Evolutionary conservation across 92 coral and sea anemone species (phyloP).

Genomic region (Bergia sp.): DNA sequence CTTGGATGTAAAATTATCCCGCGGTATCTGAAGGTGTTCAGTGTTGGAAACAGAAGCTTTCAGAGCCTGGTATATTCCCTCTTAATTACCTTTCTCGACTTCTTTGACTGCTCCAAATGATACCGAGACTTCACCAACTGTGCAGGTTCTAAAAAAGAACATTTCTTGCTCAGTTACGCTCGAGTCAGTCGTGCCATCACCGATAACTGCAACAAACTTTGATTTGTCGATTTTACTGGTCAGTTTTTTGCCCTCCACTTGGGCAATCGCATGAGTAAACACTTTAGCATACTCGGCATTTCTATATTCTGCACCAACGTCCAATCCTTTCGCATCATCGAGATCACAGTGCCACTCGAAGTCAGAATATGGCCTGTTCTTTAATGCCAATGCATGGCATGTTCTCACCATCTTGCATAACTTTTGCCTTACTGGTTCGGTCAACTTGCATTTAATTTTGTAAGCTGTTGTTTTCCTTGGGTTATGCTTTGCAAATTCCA

Average conservation of each 20-base stretch:
- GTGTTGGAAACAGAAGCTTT: slow-evolving; percentile 13
- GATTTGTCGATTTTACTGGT: neutral
- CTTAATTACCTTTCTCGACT: slow-evolving; percentile 1
- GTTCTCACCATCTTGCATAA: slow-evolving; percentile 48
- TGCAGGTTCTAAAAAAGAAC: slow-evolving; percentile 23
- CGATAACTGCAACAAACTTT: neutral
- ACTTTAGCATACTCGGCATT: neutral
- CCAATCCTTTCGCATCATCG: slow-evolving; percentile 27
- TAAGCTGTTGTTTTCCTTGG: slow-evolving; percentile 31
- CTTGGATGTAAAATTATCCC: slow-evolving; percentile 8
- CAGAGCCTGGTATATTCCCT: neutral
- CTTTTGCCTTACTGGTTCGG: neutral
- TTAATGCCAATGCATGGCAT: slow-evolving; percentile 51
- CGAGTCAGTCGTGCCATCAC: slow-evolving; percentile 12
- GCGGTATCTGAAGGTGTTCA: slow-evolving; percentile 13
- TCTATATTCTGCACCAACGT: neutral
- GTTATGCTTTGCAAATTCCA: too few species aligned
- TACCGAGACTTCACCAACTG: neutral
- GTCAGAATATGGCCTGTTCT: slow-evolving; percentile 50
- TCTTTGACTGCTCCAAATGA: slow-evolving; percentile 10
- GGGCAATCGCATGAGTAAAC: neutral
- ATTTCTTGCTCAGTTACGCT: slow-evolving; percentile 21
- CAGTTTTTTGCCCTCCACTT: neutral
- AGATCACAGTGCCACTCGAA: slow-evolving; percentile 38
- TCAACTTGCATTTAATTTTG: slow-evolving; percentile 3